Conservation (phyloP, 2,113 vertebrate genomes). For the Alaudala cheleensis region DNA sequence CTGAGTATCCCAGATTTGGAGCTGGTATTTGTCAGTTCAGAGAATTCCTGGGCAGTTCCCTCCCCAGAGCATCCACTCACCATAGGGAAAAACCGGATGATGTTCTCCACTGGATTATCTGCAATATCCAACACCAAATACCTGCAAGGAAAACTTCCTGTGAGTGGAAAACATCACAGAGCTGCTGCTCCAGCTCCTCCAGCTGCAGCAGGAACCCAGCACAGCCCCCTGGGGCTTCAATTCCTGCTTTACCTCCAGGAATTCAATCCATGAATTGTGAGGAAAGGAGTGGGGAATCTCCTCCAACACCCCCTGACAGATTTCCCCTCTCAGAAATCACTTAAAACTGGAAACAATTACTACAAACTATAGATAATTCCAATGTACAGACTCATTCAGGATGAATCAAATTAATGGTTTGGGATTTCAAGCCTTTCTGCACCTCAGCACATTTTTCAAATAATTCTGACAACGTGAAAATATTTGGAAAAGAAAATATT, state of each 20-base stretch:
- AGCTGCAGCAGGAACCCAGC: background rate
- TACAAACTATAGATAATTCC: background rate
- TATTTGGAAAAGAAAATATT: background rate
- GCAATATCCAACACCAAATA: conserved; percentile 99
- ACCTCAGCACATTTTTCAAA: background rate
- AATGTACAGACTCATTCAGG: fast-evolving
- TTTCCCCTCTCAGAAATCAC: background rate
- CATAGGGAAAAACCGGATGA: conserved; percentile 95
- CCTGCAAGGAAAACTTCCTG: conserved; percentile 70
- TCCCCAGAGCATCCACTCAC: conserved; percentile 74
- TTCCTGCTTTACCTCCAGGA: background rate
- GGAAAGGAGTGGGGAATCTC: background rate
- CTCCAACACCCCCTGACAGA: background rate
- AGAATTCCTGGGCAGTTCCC: background rate
- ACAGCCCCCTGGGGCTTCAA: background rate
- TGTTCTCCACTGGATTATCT: conserved; percentile 98
- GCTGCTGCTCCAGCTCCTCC: no score
- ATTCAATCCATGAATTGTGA: fast-evolving
- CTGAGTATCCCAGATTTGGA: background rate
- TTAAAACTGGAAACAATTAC: background rate
- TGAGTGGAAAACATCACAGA: background rate
- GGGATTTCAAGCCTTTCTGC: background rate
- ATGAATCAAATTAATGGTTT: background rate
- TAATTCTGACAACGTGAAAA: background rate
- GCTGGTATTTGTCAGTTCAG: background rate